Evolutionary conservation across 2,113 vertebrate genomes (phyloP).

Genomic region (Siniperca knerii): DNA sequence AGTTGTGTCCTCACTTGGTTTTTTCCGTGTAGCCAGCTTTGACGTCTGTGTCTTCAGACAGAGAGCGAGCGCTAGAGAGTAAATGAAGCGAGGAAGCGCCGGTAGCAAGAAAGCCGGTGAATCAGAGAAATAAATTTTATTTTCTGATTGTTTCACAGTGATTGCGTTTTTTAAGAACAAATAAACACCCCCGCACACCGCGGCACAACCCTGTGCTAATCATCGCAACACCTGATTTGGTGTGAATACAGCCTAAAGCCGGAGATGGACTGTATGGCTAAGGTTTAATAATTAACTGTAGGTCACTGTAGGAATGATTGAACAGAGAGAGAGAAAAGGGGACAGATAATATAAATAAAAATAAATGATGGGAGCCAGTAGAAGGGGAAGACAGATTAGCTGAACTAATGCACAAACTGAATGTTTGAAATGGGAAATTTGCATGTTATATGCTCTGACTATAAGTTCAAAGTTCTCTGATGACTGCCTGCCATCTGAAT

Average conservation of each 20-base stretch:
- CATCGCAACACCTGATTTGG: no score
- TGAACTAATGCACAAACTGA: conserved; percentile 35
- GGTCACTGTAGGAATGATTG: not conserved
- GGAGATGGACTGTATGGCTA: not conserved
- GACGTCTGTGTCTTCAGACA: no score
- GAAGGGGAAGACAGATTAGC: conserved; percentile 15
- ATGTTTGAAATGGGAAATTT: conserved; percentile 45
- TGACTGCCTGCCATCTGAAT: conserved; percentile 28
- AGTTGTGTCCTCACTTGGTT: no score
- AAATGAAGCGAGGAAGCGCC: no score
- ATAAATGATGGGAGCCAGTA: not conserved
- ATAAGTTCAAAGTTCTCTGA: conserved; percentile 30
- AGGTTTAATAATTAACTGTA: conserved; percentile 2
- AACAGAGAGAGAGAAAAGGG: conserved; percentile 7
- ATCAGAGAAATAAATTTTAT: no score
- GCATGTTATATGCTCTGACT: conserved; percentile 10
- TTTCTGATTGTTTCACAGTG: no score
- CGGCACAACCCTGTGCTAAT: no score
- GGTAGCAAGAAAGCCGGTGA: no score
- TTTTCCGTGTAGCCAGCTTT: no score
- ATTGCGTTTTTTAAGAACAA: no score
- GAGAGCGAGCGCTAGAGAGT: no score
- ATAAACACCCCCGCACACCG: no score
- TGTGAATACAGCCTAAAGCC: not conserved
- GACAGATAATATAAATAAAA: not conserved